Evolutionary conservation across 2,888 invertebrate genomes (phyloP).

Genomic region (Acanthosepion esculentum): DNA sequence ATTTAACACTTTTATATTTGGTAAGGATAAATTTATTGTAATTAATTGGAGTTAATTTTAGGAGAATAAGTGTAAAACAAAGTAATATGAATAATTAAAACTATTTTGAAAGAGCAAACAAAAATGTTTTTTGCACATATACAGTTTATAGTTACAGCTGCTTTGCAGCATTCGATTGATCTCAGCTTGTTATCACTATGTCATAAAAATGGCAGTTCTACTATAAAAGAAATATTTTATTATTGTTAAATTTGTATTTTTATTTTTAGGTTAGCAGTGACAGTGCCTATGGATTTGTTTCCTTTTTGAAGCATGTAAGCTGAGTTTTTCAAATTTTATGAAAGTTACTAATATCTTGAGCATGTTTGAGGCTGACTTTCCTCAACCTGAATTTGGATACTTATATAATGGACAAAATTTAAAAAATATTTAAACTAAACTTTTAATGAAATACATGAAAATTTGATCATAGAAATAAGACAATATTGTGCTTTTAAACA

Average conservation of each 20-base stretch:
- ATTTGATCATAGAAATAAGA: too few relatives aligned
- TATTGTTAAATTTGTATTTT: background rate
- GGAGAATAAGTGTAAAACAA: background rate
- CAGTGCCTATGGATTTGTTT: constrained; percentile 65
- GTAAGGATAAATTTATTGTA: too few relatives aligned
- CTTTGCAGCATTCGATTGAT: background rate
- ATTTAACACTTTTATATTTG: too few relatives aligned
- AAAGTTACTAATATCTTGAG: background rate
- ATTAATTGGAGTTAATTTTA: too few relatives aligned
- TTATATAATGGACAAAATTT: too few relatives aligned
- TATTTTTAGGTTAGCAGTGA: constrained; percentile 65
- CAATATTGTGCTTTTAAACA: too few relatives aligned
- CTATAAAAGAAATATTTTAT: background rate
- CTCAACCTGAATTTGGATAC: background rate
- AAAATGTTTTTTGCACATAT: background rate
- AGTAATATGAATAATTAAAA: background rate
- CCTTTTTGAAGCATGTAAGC: constrained; percentile 63
- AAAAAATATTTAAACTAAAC: too few relatives aligned
- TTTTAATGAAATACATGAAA: too few relatives aligned
- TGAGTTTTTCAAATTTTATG: background rate
- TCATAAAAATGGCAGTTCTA: background rate
- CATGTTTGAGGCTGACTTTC: background rate
- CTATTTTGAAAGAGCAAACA: background rate
- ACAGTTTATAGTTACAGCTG: background rate
- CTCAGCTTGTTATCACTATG: background rate